A percentile compares a stretch with the other conserved stretches of the same genome.
phyloP scores from a whole-genome alignment of 2,888 invertebrate species.

The Tetranychus piercei region DNA sequence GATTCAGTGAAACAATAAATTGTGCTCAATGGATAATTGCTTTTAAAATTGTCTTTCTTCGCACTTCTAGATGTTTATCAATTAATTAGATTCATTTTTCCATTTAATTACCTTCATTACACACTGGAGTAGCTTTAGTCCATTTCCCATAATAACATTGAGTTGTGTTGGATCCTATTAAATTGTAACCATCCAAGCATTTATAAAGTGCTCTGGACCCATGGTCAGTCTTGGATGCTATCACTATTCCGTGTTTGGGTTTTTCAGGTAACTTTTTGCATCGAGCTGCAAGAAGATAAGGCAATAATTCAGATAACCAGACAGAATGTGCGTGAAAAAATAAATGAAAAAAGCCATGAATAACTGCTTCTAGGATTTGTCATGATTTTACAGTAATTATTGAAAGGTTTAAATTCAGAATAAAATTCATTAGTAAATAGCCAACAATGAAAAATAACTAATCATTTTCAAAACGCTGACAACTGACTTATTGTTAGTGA shows the following conservation, averaged over 20 bases:
- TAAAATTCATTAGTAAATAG: too few species aligned
- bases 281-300: constrained; percentile 36
- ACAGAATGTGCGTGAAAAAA: too few species aligned
- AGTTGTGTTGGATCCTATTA: constrained; percentile 57
- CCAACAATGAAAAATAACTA: too few species aligned
- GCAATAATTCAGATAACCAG: too few species aligned
- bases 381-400: too few species aligned
- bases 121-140: constrained; percentile 65
- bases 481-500: too few species aligned
- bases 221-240: constrained; percentile 91
- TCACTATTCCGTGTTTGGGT: constrained; percentile 82
- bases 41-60: too few species aligned
- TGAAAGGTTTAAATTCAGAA: too few species aligned
- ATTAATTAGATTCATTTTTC: not conserved
- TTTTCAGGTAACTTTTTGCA: constrained; percentile 62
- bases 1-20: too few species aligned
- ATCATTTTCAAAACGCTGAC: too few species aligned
- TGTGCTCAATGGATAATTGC: not conserved
- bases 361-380: too few species aligned
- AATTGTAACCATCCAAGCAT: constrained; percentile 75
- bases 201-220: constrained; percentile 81
- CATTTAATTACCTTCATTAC: constrained; percentile 39
- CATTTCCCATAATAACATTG: constrained; percentile 86
- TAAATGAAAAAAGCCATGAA: too few species aligned
- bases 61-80: not conserved